phyloP scores from a whole-genome alignment of 2,797 vertebrate species.

The Falco columbarius region DNA sequence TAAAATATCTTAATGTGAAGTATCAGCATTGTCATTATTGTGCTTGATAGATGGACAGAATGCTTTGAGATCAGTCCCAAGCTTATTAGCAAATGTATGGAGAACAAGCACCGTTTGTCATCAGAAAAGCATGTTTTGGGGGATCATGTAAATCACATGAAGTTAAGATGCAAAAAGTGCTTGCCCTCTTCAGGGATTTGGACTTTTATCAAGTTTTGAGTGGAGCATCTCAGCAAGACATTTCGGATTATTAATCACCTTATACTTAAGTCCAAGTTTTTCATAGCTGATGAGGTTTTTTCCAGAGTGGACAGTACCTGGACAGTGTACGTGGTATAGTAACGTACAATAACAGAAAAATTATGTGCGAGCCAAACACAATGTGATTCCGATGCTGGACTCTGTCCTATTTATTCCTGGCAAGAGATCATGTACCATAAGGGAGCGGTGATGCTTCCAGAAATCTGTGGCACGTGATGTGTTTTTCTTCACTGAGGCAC shows the following conservation, averaged over 20 bases:
- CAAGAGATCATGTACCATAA: slow-evolving; percentile 28
- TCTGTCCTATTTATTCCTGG: slow-evolving; percentile 60
- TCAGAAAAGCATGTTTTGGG: rapidly evolving
- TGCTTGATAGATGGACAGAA: background rate
- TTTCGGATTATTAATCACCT: slow-evolving; percentile 1
- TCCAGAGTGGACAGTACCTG: slow-evolving; percentile 28
- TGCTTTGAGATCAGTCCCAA: background rate
- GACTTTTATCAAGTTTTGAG: background rate
- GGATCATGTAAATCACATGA: background rate
- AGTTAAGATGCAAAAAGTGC: background rate
- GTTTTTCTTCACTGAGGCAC: slow-evolving; percentile 32
- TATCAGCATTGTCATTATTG: background rate
- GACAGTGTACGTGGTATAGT: background rate
- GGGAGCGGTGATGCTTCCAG: slow-evolving; percentile 59
- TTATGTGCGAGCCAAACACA: background rate
- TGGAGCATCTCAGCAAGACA: background rate
- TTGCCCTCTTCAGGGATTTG: background rate
- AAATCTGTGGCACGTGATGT: slow-evolving; percentile 29
- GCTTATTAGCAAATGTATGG: background rate
- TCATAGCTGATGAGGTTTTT: background rate
- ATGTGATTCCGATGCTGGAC: slow-evolving; percentile 51
- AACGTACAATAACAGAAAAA: background rate
- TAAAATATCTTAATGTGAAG: background rate
- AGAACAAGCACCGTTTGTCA: background rate
- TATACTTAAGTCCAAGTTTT: background rate